phyloP scores from a whole-genome alignment of 2,797 vertebrate species.

The Lacerta bilineata region DNA sequence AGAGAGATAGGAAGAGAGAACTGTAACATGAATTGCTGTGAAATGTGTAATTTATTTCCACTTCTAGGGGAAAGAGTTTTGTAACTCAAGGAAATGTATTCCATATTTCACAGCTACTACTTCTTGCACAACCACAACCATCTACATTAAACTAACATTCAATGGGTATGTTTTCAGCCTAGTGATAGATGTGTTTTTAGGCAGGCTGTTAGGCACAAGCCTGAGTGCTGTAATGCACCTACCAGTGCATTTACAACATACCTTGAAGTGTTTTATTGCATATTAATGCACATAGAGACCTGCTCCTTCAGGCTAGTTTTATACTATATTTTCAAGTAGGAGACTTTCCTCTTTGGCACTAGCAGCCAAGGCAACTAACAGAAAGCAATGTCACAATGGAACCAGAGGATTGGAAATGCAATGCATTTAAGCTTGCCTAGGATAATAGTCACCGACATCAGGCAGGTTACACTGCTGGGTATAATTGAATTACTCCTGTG shows the following conservation, averaged over 20 bases:
- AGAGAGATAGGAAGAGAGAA: neutral
- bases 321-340: constrained; percentile 35
- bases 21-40: neutral
- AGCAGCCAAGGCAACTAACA: constrained; percentile 36
- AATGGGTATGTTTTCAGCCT: fast-evolving
- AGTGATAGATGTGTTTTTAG: constrained; percentile 51
- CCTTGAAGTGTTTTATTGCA: constrained; percentile 55
- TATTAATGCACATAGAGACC: constrained; percentile 58
- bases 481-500: neutral
- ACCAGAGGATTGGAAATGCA: neutral
- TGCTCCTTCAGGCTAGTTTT: constrained; percentile 36
- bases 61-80: constrained; percentile 3
- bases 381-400: neutral
- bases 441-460: neutral
- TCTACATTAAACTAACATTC: constrained; percentile 40
- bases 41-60: constrained; percentile 17
- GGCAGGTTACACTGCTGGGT: neutral
- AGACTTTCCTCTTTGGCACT: neutral
- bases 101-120: constrained; percentile 9
- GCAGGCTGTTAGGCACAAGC: constrained; percentile 50
- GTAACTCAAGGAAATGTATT: constrained; percentile 36
- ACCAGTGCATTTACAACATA: constrained; percentile 55
- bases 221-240: constrained; percentile 44
- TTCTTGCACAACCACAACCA: constrained; percentile 29
- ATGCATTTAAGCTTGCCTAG: neutral